A percentile compares a stretch with the other conserved stretches of the same genome.
phyloP scores from a whole-genome alignment of 2,113 vertebrate species.

The Scomber japonicus region DNA sequence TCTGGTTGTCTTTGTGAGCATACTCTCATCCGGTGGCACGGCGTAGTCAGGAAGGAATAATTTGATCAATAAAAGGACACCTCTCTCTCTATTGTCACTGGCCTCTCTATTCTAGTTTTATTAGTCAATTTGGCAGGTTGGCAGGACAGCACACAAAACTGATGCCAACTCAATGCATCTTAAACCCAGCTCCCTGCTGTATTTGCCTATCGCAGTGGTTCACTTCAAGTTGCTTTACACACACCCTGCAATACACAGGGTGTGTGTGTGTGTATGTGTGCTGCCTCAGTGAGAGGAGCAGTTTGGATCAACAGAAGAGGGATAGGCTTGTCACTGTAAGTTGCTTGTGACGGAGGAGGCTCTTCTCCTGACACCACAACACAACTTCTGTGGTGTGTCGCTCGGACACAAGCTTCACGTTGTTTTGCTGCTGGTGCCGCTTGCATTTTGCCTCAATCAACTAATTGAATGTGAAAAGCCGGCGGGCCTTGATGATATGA shows the following conservation, averaged over 20 bases:
- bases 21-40: conserved; percentile 67
- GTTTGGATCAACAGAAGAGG: conserved; percentile 67
- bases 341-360: conserved; percentile 70
- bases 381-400: conserved; percentile 80
- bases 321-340: conserved; percentile 79
- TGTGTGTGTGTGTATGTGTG: conserved; percentile 29
- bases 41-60: conserved; percentile 73
- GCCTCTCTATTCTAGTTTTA: conserved; percentile 68
- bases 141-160: conserved; percentile 51
- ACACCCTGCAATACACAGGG: not conserved
- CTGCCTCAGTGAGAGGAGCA: conserved; percentile 50
- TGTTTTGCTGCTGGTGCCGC: conserved; percentile 81
- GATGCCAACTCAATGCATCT: conserved; percentile 59
- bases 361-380: conserved; percentile 77
- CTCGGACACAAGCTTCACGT: conserved; percentile 75
- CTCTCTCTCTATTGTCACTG: conserved; percentile 65
- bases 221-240: conserved; percentile 37
- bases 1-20: conserved; percentile 76
- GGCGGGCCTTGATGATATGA: conserved; percentile 76
- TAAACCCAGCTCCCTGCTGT: conserved; percentile 41
- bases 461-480: conserved; percentile 85
- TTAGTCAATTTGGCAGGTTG: conserved; percentile 73
- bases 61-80: conserved; percentile 79
- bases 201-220: conserved; percentile 60
- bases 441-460: conserved; percentile 85